Percentiles rank a stretch among this genome's conserved stretches.
Conservation (phyloP, 2,888 invertebrate species). For the Junonia oenone region DNA sequence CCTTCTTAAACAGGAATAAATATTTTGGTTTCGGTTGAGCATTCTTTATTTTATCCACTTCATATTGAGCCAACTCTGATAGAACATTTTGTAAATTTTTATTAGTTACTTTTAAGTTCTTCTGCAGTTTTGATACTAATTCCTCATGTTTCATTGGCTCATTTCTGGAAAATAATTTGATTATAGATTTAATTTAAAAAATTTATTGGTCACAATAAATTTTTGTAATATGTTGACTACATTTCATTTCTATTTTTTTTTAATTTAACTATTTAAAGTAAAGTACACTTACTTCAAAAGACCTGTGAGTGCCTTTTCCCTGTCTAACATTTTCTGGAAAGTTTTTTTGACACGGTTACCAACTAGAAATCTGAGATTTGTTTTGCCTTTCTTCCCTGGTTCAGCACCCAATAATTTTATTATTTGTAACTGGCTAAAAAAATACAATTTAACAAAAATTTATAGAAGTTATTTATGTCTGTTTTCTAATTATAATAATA, state of each 20-base stretch:
- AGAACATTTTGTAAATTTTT: constrained; percentile 84
- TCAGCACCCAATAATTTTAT: constrained; percentile 84
- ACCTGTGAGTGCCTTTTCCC: constrained; percentile 84
- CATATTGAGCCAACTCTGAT: constrained; percentile 84
- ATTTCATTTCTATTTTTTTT: too few species aligned
- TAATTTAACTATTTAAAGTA: too few species aligned
- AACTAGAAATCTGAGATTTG: constrained; percentile 84
- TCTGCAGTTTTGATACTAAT: constrained; percentile 86
- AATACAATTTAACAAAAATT: too few species aligned
- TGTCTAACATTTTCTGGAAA: constrained; percentile 80
- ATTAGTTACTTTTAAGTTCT: constrained; percentile 81
- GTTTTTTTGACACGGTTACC: constrained; percentile 84
- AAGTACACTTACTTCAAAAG: constrained; percentile 85
- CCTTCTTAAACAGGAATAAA: constrained; percentile 82
- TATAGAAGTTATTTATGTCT: too few species aligned
- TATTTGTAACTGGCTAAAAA: constrained; percentile 79
- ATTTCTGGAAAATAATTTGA: constrained; percentile 75
- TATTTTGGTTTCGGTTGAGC: constrained; percentile 73
- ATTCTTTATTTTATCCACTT: constrained; percentile 81
- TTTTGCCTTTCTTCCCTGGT: constrained; percentile 86
- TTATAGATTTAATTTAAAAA: not conserved
- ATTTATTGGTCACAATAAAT: too few species aligned
- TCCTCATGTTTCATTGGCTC: constrained; percentile 85
- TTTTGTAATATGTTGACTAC: too few species aligned
- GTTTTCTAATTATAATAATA: too few species aligned